phyloP scores from a whole-genome alignment of 2,113 vertebrate species.

The Oreochromis spilurus region DNA sequence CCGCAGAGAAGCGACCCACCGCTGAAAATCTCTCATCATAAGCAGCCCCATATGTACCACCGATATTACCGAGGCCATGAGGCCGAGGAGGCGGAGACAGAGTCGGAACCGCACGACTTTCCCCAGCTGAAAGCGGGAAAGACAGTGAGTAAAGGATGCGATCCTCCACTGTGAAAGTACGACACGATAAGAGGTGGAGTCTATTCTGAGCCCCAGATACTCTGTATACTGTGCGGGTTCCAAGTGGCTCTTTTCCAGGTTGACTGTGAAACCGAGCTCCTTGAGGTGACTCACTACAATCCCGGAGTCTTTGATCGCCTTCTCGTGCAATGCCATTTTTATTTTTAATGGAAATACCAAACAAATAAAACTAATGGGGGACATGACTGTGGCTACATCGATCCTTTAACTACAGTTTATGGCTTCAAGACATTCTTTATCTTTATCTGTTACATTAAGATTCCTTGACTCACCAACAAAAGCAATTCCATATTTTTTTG shows the following conservation, averaged over 20 bases:
- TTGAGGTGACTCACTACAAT: not conserved
- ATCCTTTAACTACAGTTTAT: not conserved
- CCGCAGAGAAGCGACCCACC: too few species aligned
- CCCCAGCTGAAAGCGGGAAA: not conserved
- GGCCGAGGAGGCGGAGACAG: too few species aligned
- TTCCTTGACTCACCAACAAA: not conserved
- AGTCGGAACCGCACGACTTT: not conserved
- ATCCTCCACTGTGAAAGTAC: not conserved
- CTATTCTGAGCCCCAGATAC: not conserved
- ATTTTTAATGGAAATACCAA: not conserved
- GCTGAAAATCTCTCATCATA: too few species aligned
- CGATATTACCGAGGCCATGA: too few species aligned
- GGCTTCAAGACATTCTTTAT: not conserved
- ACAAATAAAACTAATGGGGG: not conserved
- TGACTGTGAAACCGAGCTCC: not conserved
- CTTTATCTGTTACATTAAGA: not conserved
- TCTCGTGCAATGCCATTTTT: not conserved
- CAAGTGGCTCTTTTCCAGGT: not conserved
- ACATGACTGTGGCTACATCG: not conserved
- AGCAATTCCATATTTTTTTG: not conserved
- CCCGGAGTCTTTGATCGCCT: not conserved
- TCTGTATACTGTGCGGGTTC: not conserved
- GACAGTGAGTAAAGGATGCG: not conserved
- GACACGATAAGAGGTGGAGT: not conserved
- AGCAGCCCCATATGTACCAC: too few species aligned